phyloP scores from a whole-genome alignment of 2,888 invertebrate species.

The Microchrysa polita region DNA sequence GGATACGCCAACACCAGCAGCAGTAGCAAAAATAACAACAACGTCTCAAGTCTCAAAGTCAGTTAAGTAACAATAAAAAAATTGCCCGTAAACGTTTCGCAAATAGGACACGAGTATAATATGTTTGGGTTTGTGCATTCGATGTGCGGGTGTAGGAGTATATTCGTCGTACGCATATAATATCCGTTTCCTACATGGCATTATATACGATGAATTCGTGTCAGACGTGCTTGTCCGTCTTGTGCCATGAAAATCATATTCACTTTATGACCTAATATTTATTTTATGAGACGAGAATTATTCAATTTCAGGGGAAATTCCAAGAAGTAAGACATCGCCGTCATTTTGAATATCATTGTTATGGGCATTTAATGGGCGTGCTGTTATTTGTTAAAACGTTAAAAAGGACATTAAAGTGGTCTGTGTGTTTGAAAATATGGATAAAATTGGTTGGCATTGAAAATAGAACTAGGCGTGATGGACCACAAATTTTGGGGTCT shows the following conservation, averaged over 20 bases:
- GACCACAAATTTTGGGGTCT: too few relatives aligned
- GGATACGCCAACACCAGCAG: too few relatives aligned
- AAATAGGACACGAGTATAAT: neutral
- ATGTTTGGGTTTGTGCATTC: neutral
- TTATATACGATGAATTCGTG: neutral
- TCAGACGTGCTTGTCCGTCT: conserved; percentile 12
- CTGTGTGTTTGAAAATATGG: too few relatives aligned
- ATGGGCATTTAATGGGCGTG: neutral
- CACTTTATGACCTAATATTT: conserved; percentile 38
- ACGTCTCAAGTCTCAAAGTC: conserved; percentile 8
- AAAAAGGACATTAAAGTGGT: too few relatives aligned
- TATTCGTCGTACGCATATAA: neutral
- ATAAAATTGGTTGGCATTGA: too few relatives aligned
- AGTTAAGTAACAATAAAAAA: conserved; percentile 22
- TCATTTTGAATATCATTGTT: conserved; percentile 8
- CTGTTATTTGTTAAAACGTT: neutral
- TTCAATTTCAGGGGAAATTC: conserved; percentile 32
- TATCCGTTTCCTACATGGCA: neutral
- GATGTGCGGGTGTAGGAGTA: neutral
- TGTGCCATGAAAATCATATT: conserved; percentile 22
- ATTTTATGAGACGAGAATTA: conserved; percentile 39
- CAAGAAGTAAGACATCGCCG: conserved; percentile 30
- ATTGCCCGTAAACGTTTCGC: conserved; percentile 3
- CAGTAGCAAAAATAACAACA: too few relatives aligned
- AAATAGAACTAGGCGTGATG: too few relatives aligned